Evolutionary conservation across 2,888 invertebrate species (phyloP).

Genomic region (Drosophila mimetica): DNA sequence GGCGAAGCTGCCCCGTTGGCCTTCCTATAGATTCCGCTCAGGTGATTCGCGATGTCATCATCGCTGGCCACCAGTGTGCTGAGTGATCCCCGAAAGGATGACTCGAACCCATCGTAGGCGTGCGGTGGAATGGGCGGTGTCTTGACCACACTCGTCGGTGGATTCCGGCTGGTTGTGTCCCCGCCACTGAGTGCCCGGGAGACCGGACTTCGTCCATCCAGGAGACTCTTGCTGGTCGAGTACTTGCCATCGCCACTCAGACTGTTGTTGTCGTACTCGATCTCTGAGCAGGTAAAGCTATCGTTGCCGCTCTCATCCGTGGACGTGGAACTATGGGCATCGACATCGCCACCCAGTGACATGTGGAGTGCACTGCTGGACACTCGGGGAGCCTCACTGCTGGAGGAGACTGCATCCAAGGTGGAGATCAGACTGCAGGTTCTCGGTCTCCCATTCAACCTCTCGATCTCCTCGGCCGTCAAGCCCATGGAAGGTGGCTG

Average conservation of each 20-base stretch:
- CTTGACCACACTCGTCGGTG: slow-evolving; percentile 86
- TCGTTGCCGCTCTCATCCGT: slow-evolving; percentile 98
- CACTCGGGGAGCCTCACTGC: slow-evolving; percentile 91
- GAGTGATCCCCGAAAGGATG: slow-evolving; percentile 96
- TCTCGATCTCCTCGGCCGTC: slow-evolving; percentile 96
- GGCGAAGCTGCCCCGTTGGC: slow-evolving; percentile 89
- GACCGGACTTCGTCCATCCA: slow-evolving; percentile 86
- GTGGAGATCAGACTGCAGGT: slow-evolving; percentile 96
- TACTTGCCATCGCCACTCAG: slow-evolving; percentile 92
- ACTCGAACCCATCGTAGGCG: slow-evolving; percentile 96
- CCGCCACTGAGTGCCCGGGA: slow-evolving; percentile 85
- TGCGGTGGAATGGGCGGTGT: slow-evolving; percentile 89
- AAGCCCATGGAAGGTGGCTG: slow-evolving; percentile 92
- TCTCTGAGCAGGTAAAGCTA: slow-evolving; percentile 98
- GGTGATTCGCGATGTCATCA: slow-evolving; percentile 93
- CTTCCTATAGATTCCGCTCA: slow-evolving; percentile 92
- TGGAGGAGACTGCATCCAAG: slow-evolving; percentile 96
- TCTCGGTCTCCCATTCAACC: slow-evolving; percentile 93
- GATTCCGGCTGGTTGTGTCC: slow-evolving; percentile 86
- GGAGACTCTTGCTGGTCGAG: slow-evolving; percentile 86
- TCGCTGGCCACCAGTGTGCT: slow-evolving; percentile 97
- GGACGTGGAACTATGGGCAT: slow-evolving; percentile 91
- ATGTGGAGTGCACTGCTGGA: slow-evolving; percentile 88
- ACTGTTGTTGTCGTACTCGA: slow-evolving; percentile 97
- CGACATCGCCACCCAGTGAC: slow-evolving; percentile 88